These are phyloP conservation scores for Ia io DNA, from an alignment of 2,113 vertebrate species.

Conservation along the genomic window DNA sequence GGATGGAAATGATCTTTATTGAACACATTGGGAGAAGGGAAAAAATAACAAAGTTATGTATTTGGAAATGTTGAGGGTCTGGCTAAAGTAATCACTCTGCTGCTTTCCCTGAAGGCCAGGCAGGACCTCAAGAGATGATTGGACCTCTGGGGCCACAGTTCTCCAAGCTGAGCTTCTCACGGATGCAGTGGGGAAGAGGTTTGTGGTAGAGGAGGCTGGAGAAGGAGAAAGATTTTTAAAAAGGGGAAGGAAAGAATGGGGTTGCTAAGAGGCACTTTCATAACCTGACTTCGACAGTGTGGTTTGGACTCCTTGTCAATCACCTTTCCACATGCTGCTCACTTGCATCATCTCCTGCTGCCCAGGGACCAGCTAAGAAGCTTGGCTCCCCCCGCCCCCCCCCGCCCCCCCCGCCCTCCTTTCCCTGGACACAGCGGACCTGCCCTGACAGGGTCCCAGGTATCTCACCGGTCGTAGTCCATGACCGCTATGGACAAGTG, in stretches of 20 bases:
- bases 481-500: constrained; percentile 98
- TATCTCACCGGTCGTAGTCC: constrained; percentile 98
- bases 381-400: fast-evolving
- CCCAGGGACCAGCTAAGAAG: not conserved
- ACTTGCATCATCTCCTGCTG: not conserved
- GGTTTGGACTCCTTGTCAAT: not conserved
- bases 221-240: not conserved
- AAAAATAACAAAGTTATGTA: constrained; percentile 44
- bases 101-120: constrained; percentile 23
- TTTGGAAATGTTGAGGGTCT: constrained; percentile 55
- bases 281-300: not conserved
- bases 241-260: not conserved
- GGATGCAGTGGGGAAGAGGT: not conserved
- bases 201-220: not conserved
- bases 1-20: constrained; percentile 71
- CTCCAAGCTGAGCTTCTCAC: not conserved
- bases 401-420: not conserved
- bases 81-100: constrained; percentile 38
- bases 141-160: not conserved
- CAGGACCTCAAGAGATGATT: not conserved
- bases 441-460: constrained; percentile 56
- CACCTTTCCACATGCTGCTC: not conserved
- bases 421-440: not conserved
- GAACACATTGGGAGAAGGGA: constrained; percentile 34
- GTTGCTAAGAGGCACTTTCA: not conserved